Percentiles rank a stretch among this genome's conserved stretches.
Conservation (phyloP, 2,113 vertebrate species). For the Haemorhous mexicanus region DNA sequence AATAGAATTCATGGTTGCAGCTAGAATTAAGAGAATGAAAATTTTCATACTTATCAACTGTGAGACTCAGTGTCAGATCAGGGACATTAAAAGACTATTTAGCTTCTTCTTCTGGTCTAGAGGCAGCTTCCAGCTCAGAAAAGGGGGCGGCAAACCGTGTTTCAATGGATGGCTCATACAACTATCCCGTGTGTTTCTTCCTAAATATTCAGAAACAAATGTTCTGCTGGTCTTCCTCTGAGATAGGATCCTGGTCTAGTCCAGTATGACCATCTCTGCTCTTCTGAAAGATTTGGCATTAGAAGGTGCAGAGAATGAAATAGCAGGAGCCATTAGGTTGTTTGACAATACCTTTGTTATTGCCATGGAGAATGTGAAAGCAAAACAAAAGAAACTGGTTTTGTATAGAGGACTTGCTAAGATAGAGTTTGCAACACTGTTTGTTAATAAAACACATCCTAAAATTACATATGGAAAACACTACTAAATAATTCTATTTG, state of each 20-base stretch:
- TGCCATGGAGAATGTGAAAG: neutral
- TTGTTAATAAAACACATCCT: neutral
- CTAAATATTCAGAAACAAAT: neutral
- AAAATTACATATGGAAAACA: neutral
- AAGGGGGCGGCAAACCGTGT: fast-evolving
- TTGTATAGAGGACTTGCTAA: neutral
- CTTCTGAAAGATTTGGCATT: neutral
- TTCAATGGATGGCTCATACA: neutral
- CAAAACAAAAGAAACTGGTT: neutral
- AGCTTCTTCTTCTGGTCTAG: neutral
- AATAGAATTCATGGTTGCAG: neutral
- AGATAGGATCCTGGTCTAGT: neutral
- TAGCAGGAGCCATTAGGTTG: neutral
- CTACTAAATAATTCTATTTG: neutral
- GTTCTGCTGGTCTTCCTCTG: neutral
- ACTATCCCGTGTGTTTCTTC: neutral
- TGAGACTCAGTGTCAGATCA: neutral
- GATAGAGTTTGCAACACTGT: neutral
- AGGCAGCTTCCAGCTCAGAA: neutral
- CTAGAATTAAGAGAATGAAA: neutral
- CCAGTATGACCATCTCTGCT: neutral
- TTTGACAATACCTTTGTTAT: neutral
- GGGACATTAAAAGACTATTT: neutral
- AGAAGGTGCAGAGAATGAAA: neutral
- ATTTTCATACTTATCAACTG: neutral